Evolutionary conservation across 2,797 vertebrate genomes (phyloP).

Genomic region (Tokudaia muenninki): DNA sequence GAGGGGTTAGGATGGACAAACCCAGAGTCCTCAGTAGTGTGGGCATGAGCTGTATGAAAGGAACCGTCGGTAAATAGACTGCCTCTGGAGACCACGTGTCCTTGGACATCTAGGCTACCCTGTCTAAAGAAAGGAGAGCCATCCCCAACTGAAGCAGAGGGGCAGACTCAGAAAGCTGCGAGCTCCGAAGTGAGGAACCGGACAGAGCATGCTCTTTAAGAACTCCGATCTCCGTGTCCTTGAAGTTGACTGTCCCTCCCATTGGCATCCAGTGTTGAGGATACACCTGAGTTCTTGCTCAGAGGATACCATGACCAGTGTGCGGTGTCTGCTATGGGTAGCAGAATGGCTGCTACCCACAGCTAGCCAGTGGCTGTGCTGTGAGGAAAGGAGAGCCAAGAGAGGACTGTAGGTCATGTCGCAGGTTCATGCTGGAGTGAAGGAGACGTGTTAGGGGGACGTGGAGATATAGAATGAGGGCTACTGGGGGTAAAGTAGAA

Average conservation of each 20-base stretch:
- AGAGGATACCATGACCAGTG: not conserved
- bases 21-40: fast-evolving
- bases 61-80: not conserved
- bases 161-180: not conserved
- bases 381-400: not conserved
- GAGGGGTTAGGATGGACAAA: fast-evolving
- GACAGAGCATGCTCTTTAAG: not conserved
- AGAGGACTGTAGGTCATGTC: not conserved
- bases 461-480: not conserved
- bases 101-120: not conserved
- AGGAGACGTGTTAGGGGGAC: too few relatives aligned
- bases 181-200: not conserved
- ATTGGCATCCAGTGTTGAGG: not conserved
- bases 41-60: fast-evolving
- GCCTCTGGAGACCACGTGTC: not conserved
- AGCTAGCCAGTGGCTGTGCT: too few relatives aligned
- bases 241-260: not conserved
- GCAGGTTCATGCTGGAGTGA: too few relatives aligned
- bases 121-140: not conserved
- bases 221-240: not conserved
- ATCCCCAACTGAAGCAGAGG: not conserved
- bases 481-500: not conserved
- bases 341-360: not conserved
- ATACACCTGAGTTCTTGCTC: not conserved
- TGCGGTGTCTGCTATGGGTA: not conserved